Evolutionary conservation across 2,888 invertebrate species (phyloP).

Genomic region (Drosophila nr. medialis): DNA sequence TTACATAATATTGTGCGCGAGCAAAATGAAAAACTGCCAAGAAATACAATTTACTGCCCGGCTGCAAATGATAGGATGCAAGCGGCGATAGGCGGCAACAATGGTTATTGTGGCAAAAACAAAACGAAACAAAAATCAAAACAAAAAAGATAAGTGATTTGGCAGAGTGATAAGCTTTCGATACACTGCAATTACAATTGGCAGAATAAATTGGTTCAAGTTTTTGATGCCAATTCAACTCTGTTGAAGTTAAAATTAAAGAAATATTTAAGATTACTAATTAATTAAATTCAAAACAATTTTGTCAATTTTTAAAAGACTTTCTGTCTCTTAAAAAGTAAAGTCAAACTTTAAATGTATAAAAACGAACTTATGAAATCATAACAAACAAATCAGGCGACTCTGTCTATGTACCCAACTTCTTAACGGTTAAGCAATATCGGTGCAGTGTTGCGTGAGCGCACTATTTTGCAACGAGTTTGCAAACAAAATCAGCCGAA

Average conservation of each 20-base stretch:
- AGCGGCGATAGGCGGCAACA: constrained; percentile 12
- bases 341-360: neutral
- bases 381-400: neutral
- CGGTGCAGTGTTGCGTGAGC: constrained; percentile 71
- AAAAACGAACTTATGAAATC: neutral
- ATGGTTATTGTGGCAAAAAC: constrained; percentile 13
- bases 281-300: neutral
- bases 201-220: neutral
- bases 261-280: neutral
- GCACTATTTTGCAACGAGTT: constrained; percentile 40
- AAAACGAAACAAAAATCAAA: constrained; percentile 33
- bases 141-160: constrained; percentile 8
- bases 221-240: too few species aligned
- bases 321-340: neutral
- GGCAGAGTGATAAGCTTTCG: neutral
- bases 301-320: rapidly evolving
- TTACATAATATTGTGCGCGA: constrained; percentile 49
- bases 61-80: constrained; percentile 29
- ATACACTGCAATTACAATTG: constrained; percentile 19
- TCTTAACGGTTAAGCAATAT: constrained; percentile 29
- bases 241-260: neutral
- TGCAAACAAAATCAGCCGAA: constrained; percentile 33
- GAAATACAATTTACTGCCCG: constrained; percentile 18
- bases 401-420: constrained; percentile 9
- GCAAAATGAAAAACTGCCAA: constrained; percentile 28